Percentiles rank a stretch among this genome's conserved stretches.
These are phyloP conservation scores for Argyrosomus regius DNA, from an alignment of 2,797 vertebrate species.

Conservation along the genomic window DNA sequence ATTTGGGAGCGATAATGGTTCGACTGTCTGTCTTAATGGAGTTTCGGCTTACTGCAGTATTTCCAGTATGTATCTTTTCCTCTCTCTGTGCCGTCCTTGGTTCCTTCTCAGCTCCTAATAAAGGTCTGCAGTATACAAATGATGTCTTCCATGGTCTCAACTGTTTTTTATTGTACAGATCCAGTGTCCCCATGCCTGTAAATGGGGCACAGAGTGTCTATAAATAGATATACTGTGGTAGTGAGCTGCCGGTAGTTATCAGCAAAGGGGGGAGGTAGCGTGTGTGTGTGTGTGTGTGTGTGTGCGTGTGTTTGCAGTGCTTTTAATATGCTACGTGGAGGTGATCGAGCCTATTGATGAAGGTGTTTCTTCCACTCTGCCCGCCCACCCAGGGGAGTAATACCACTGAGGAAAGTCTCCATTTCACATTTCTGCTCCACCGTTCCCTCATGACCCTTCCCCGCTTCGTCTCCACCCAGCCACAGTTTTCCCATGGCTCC, in stretches of 20 bases:
- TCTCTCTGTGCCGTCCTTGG: background rate
- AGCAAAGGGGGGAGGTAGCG: background rate
- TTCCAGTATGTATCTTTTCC: constrained; percentile 1
- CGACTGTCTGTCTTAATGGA: constrained; percentile 14
- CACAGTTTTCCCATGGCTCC: constrained; percentile 61
- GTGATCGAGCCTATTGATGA: constrained; percentile 66
- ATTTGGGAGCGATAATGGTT: constrained; percentile 13
- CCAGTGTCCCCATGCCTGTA: constrained; percentile 69
- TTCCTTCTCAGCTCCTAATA: constrained; percentile 11
- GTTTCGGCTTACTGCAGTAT: constrained; percentile 12
- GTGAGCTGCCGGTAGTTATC: constrained; percentile 55
- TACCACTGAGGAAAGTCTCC: constrained; percentile 56
- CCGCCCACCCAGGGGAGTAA: constrained; percentile 53
- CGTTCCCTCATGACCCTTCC: constrained; percentile 60
- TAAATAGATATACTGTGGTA: constrained; percentile 74
- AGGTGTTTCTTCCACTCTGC: constrained; percentile 42
- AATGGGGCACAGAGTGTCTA: constrained; percentile 76
- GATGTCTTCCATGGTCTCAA: constrained; percentile 19
- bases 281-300: background rate
- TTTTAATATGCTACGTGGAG: constrained; percentile 52
- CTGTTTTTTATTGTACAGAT: constrained; percentile 53
- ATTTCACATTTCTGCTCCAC: constrained; percentile 60
- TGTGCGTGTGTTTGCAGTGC: constrained; percentile 9
- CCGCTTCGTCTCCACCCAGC: constrained; percentile 30
- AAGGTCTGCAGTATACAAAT: constrained; percentile 36